Percentiles rank a stretch among this genome's conserved stretches.
Conservation (phyloP, 1,140 invertebrate species). For the Drosophila azteca region DNA sequence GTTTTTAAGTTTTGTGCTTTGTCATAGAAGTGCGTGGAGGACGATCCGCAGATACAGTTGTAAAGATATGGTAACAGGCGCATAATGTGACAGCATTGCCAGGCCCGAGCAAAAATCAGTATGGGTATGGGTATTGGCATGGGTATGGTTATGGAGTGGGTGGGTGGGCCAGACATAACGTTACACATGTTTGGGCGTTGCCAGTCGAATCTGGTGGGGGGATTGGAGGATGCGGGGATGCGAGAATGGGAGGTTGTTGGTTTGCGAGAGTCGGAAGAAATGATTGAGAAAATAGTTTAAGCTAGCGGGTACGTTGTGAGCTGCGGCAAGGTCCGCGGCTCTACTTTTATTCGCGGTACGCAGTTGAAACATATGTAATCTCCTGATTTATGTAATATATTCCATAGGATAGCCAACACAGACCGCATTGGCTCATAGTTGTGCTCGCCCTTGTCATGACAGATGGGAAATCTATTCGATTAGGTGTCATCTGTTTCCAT, state of each 20-base stretch:
- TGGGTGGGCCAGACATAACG: slow-evolving; percentile 22
- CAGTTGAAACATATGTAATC: too few relatives aligned
- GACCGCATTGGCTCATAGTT: too few relatives aligned
- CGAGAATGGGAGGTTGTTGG: background rate
- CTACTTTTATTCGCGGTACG: too few relatives aligned
- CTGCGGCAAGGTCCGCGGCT: too few relatives aligned
- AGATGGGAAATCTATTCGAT: background rate
- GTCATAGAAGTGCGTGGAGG: slow-evolving; percentile 76
- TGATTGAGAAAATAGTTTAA: background rate
- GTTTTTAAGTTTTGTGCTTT: slow-evolving; percentile 80
- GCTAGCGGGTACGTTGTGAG: too few relatives aligned
- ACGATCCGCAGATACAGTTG: slow-evolving; percentile 80
- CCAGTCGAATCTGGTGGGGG: slow-evolving; percentile 24
- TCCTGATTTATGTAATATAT: too few relatives aligned
- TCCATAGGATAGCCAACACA: too few relatives aligned
- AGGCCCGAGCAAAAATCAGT: background rate
- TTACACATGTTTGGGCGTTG: slow-evolving; percentile 76
- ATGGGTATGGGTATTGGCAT: background rate
- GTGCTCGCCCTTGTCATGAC: too few relatives aligned
- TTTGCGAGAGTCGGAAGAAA: slow-evolving; percentile 35
- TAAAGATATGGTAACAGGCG: slow-evolving; percentile 80
- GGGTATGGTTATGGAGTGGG: background rate
- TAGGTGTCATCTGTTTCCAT: too few relatives aligned
- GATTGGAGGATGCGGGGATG: slow-evolving; percentile 4
- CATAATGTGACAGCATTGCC: slow-evolving; percentile 74